Evolutionary conservation across 1,140 invertebrate genomes (phyloP).

Genomic region (Zaprionus camerounensis): DNA sequence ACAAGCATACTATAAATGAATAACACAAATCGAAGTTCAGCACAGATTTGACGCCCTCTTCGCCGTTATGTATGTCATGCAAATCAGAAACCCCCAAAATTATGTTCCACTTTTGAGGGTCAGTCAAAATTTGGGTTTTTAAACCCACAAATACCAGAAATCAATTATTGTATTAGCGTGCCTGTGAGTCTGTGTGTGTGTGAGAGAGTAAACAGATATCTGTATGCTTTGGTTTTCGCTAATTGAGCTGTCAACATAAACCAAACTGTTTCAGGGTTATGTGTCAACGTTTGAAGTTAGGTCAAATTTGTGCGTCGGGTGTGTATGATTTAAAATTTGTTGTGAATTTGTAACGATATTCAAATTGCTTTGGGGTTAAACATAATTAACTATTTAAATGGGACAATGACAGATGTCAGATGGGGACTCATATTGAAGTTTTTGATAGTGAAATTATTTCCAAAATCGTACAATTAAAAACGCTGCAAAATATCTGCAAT

Average conservation of each 20-base stretch:
- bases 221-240: slow-evolving; percentile 34
- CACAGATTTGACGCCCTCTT: background rate
- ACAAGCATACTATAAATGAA: slow-evolving; percentile 66
- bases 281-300: slow-evolving; percentile 22
- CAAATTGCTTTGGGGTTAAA: background rate
- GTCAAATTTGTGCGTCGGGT: background rate
- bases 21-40: slow-evolving; percentile 40
- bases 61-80: slow-evolving; percentile 10
- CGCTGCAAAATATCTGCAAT: background rate
- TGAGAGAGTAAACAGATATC: slow-evolving; percentile 41
- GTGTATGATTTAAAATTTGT: background rate
- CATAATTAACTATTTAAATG: background rate
- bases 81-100: slow-evolving; percentile 39
- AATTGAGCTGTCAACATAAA: slow-evolving; percentile 51
- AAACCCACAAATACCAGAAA: slow-evolving; percentile 50
- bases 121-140: slow-evolving; percentile 34
- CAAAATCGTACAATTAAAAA: too few relatives aligned
- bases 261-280: slow-evolving; percentile 6
- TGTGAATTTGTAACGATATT: background rate
- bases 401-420: background rate
- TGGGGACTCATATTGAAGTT: background rate
- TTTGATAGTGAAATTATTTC: too few relatives aligned
- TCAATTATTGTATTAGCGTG: slow-evolving; percentile 52
- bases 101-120: slow-evolving; percentile 9
- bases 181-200: background rate